Conservation (phyloP, 1,140 invertebrate species). For the Drosophila parvula region DNA sequence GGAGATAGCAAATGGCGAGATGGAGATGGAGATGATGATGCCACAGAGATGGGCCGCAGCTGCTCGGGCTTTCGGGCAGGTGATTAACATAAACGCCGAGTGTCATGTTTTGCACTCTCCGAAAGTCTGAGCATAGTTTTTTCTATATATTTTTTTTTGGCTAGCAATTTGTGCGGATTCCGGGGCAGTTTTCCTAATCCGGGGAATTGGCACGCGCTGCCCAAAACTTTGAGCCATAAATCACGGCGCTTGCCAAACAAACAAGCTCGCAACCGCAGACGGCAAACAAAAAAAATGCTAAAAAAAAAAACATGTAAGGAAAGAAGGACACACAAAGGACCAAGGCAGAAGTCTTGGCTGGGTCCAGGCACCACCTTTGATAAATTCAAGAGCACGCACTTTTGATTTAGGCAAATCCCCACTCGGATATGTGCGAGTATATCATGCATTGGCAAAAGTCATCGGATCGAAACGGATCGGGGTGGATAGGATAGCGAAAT, state of each 20-base stretch:
- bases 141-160: not conserved
- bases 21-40: conserved; percentile 10
- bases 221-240: conserved; percentile 75
- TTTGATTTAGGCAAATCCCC: conserved; percentile 82
- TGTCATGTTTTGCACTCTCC: conserved; percentile 80
- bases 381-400: conserved; percentile 83
- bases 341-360: conserved; percentile 21
- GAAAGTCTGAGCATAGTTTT: conserved; percentile 43
- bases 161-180: conserved; percentile 66
- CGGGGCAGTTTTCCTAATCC: conserved; percentile 51
- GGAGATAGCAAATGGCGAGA: conserved; percentile 3
- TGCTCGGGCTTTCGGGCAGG: conserved; percentile 80
- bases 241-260: conserved; percentile 72
- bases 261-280: conserved; percentile 65
- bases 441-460: conserved; percentile 64
- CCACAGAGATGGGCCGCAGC: conserved; percentile 55
- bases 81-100: conserved; percentile 84
- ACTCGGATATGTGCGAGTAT: conserved; percentile 67
- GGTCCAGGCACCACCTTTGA: conserved; percentile 64
- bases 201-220: conserved; percentile 67
- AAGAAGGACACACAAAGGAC: conserved; percentile 7
- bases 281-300: conserved; percentile 56
- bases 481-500: conserved; percentile 56
- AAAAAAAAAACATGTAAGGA: conserved; percentile 1
- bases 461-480: conserved; percentile 31